Evolutionary conservation across 2,888 invertebrate genomes (phyloP).

Genomic region (Ophion ventricosus): DNA sequence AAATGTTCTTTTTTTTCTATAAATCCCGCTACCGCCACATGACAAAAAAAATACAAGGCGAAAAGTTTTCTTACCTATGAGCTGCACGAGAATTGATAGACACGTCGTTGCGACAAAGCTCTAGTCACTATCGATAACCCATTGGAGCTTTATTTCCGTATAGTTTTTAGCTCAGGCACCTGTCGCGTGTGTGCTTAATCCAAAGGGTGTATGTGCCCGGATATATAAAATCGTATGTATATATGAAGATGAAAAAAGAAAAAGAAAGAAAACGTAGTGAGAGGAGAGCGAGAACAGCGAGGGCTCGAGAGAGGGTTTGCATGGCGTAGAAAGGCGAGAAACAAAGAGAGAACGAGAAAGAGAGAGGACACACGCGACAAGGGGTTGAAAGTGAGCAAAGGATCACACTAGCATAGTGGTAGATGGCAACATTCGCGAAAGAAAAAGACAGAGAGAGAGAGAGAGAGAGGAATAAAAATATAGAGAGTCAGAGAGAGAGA

Average conservation of each 20-base stretch:
- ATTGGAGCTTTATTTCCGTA: conserved; percentile 21
- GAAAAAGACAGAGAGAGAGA: conserved; percentile 58
- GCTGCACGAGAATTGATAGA: conserved; percentile 3
- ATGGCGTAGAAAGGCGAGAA: conserved; percentile 52
- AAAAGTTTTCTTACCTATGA: no score
- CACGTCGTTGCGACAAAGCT: background rate
- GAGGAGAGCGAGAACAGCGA: conserved; percentile 57
- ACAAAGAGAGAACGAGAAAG: conserved; percentile 58
- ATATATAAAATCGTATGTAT: conserved; percentile 32
- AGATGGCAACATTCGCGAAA: conserved; percentile 56
- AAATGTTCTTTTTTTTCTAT: no score
- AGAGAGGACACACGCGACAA: conserved; percentile 56
- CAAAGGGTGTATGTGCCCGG: conserved; percentile 68
- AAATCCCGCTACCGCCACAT: no score
- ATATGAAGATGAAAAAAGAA: conserved; percentile 3
- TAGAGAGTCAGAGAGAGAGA: conserved; percentile 58
- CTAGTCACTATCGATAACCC: conserved; percentile 8
- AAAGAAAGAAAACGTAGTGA: conserved; percentile 47
- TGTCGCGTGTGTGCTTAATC: conserved; percentile 75
- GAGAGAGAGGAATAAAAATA: conserved; percentile 51
- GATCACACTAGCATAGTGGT: conserved; percentile 62
- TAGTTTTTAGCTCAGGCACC: conserved; percentile 70
- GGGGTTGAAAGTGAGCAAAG: conserved; percentile 66
- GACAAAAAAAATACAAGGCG: background rate
- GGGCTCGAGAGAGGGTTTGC: conserved; percentile 31